phyloP scores from a whole-genome alignment of 2,888 invertebrate genomes.

The Embidobia sp. region DNA sequence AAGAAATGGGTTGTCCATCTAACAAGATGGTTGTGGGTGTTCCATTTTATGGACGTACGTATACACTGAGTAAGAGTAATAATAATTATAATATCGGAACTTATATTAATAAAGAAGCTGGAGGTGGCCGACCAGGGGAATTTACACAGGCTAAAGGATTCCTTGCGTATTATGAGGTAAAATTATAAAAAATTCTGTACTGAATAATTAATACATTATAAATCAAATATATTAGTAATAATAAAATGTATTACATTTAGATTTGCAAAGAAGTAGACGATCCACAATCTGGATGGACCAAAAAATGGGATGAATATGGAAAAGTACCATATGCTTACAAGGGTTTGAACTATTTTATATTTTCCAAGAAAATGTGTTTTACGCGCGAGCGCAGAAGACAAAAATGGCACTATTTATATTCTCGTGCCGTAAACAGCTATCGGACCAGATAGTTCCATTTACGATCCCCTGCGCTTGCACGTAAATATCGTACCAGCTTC shows the following conservation, averaged over 20 bases:
- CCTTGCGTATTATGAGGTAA: slow-evolving; percentile 92
- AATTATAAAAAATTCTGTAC: neutral
- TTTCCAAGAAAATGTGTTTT: too few relatives aligned
- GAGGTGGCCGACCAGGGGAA: slow-evolving; percentile 92
- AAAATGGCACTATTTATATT: too few relatives aligned
- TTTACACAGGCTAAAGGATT: slow-evolving; percentile 94
- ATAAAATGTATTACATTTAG: too few relatives aligned
- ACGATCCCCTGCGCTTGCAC: too few relatives aligned
- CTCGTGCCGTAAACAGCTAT: too few relatives aligned
- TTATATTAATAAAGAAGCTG: slow-evolving; percentile 94
- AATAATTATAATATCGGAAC: slow-evolving; percentile 92
- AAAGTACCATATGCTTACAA: slow-evolving; percentile 93
- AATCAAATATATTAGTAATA: too few relatives aligned
- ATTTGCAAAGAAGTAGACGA: slow-evolving; percentile 90
- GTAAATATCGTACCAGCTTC: too few relatives aligned
- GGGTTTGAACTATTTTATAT: slow-evolving; percentile 80
- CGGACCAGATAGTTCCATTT: too few relatives aligned
- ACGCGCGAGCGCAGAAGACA: too few relatives aligned
- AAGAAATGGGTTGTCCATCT: slow-evolving; percentile 92
- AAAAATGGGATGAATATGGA: slow-evolving; percentile 91
- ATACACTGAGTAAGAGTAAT: slow-evolving; percentile 90
- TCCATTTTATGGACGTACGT: slow-evolving; percentile 94
- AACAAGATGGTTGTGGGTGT: slow-evolving; percentile 94
- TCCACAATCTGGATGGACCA: slow-evolving; percentile 89
- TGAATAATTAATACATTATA: too few relatives aligned